Evolutionary conservation across 2,888 invertebrate species (phyloP), one percentile per base, ranked within the genome.

Genomic region (Hemicrepidius hirtus): DNA sequence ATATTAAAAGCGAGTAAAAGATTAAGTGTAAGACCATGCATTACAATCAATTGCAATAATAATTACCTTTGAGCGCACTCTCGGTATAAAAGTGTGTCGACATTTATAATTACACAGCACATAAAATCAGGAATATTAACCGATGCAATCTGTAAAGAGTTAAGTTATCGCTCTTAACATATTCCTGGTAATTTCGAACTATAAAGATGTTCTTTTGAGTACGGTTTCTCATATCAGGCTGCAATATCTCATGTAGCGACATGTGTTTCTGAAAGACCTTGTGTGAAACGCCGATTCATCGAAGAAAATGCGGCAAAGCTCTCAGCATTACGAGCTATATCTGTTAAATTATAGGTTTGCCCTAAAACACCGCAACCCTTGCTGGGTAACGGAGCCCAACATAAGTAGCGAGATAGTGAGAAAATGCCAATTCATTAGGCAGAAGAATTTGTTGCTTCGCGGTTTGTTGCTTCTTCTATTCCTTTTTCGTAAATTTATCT

Each of bases 291-390:
- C 77, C 68, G 69, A 75, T 74, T 77, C 77, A 77, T 77, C 63
- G 70, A 63, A 77, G 67, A 75, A 75, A 77, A 77, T 77, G 75
- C 75, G 70, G 59, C 74, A 68, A 74, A 75, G 77, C 74, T 74
- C 74, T 77, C 74, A 64, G 65, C 68, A 74, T 73, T 73, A 72
- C 67, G 68, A 71, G 68, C 69, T 68, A 57, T 73, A 73, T 76
- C 73, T 66, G 68, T 63, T 65, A 73, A 75, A 76, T 76, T 76
- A 76, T 68, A 75, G 75, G 75, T 71, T 64, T 73, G 70, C 57
- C 40, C 68, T 71, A 63, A 73, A 76, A 75, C 67, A 53, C 63
- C 57, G 70, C 66, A 70, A 71, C 65, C 76, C 71, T 59, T 64
- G 59, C 57, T 28, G 49, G 21, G 67, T 64, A 76, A 74, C 67